Base-by-base conservation (phyloP, 1,140 invertebrate genomes). In the Ylistrum balloti region DNA sequence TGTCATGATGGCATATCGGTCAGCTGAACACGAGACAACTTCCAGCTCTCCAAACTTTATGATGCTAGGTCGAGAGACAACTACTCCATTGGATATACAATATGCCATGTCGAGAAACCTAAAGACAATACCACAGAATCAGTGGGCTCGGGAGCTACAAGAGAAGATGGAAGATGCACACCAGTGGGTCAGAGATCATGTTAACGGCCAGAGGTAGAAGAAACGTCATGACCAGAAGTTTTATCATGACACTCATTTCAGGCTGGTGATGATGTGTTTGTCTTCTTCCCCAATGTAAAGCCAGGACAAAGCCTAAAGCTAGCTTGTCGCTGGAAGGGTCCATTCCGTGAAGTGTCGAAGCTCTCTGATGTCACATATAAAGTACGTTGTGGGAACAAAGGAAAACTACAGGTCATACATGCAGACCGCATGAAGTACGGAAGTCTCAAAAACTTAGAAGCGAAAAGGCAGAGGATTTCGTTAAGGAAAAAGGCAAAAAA, bases 11-110 rank as follows among this genome's bases (percentile, higher is more conserved):
- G 90, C 89, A 11, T 91, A 91, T 35, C 20, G 90, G 32, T 48
- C 88, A 9, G 22, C 88, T 2, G 56, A 35, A n/a, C 90, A 90
- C n/a, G 87, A 89, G 22, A 86, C 56, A 5, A 91, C 88, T 0
- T 22, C 20, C 0, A 28, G 28, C 15, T 38, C 90, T 9, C 90
- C 90, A 0, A 92, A 92, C 33, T 28, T n/a, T 20, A 33, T 92
- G 33, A 91, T 92, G 92, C 56, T 92, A 17, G 92, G 92, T 11
- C 56, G 92, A 32, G 92, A 92, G 88, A 35, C 85, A n/a, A 5
- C 33, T 13, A 85, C 88, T 33, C 90, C 92, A 32, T 32, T 91
- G 0, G 48, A 90, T 85, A 7, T 88, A 0, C 33, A 88, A 41
- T 90, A 85, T 32, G 45, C 35, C 17, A 87, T 88, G 89, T 48